A percentile compares a stretch with the other conserved stretches of the same genome.
These are phyloP conservation scores for Trachelipus rathkii DNA, from an alignment of 1,140 invertebrate species.

Conservation along the genomic window DNA sequence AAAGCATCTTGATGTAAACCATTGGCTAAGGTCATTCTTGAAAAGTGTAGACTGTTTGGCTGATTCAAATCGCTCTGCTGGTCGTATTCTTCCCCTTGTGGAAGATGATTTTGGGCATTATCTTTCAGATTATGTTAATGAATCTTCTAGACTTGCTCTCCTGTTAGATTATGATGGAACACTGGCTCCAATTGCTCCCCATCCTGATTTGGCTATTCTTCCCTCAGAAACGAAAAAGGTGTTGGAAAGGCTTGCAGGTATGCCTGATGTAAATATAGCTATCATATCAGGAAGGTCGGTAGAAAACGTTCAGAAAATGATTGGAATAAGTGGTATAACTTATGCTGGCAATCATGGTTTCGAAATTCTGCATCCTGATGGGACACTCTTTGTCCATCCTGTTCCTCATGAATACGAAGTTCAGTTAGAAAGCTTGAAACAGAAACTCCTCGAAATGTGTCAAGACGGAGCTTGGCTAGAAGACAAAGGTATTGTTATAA, in stretches of 20 bases:
- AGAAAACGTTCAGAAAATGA: conserved; percentile 81
- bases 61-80: conserved; percentile 53
- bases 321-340: conserved; percentile 79
- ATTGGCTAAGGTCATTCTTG: conserved; percentile 82
- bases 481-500: conserved; percentile 79
- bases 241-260: conserved; percentile 74
- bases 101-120: conserved; percentile 49
- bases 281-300: conserved; percentile 82
- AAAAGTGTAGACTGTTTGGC: conserved; percentile 48
- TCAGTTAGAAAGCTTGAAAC: conserved; percentile 71
- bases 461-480: conserved; percentile 86
- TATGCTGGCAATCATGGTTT: conserved; percentile 86
- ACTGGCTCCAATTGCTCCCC: conserved; percentile 77
- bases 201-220: conserved; percentile 78
- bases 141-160: conserved; percentile 75
- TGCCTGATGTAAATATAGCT: conserved; percentile 81
- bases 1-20: conserved; percentile 69
- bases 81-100: conserved; percentile 61
- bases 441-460: conserved; percentile 74
- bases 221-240: conserved; percentile 79
- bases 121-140: conserved; percentile 70
- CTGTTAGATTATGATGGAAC: conserved; percentile 87
- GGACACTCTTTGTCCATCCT: conserved; percentile 82
- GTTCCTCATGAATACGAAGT: conserved; percentile 80
- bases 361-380: conserved; percentile 82